A percentile compares a stretch with the other conserved stretches of the same genome.
Conservation (phyloP, 2,797 vertebrate genomes). For the Arctocebus calabarensis region DNA sequence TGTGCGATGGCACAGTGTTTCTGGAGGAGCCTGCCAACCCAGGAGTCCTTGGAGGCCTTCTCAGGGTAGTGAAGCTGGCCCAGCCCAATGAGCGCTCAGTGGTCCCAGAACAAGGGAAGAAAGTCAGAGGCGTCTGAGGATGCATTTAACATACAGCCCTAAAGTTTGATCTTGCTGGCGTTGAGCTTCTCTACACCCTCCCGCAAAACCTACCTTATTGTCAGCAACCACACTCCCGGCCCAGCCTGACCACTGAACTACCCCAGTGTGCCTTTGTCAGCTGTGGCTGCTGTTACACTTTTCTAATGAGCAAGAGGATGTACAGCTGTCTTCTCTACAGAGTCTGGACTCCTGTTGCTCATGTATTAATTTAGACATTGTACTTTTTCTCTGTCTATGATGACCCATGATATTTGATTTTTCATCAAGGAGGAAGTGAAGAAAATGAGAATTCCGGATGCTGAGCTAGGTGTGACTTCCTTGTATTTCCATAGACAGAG, state of each 20-base stretch:
- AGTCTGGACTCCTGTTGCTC: not conserved
- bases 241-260: rapidly evolving
- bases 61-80: too few relatives aligned
- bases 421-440: not conserved
- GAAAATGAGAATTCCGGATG: not conserved
- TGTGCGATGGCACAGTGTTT: not conserved
- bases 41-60: not conserved
- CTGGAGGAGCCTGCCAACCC: not conserved
- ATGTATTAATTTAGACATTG: not conserved
- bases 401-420: not conserved
- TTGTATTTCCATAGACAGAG: not conserved
- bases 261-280: not conserved
- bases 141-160: not conserved
- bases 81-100: not conserved
- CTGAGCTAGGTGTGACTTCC: not conserved
- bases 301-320: not conserved
- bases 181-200: not conserved
- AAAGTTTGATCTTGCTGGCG: not conserved
- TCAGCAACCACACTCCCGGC: not conserved
- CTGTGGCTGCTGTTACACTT: not conserved
- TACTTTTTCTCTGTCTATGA: not conserved
- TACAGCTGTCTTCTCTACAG: not conserved
- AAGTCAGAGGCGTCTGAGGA: not conserved
- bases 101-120: not conserved
- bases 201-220: not conserved